Evolutionary conservation across 2,888 invertebrate species (phyloP), one percentile per base, ranked within the genome.

Genomic region (Platerodrilus igneus): DNA sequence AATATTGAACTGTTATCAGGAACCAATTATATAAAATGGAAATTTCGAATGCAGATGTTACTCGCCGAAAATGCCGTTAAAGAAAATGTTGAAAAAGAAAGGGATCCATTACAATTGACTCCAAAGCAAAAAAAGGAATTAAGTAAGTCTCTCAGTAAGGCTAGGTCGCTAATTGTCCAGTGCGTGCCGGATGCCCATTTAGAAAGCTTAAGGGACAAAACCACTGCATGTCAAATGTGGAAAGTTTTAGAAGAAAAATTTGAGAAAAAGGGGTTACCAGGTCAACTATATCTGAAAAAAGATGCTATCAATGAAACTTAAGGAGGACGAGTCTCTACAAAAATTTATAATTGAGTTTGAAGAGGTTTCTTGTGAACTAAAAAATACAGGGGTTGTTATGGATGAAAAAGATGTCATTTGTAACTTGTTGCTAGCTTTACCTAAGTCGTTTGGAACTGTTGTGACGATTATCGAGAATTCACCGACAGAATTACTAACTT

Each of bases 401-500:
- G 6, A 23, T 16, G 40, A 49, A 17, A 18, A 47, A 13, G 41
- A 44, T 19, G 17, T 43, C 11, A 27, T 44, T 6, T 44, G 41
- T 16, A 47, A 43, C 9, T 9, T 48, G 10, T 26, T 47, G 16
- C 13, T 46, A 16, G 31, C 29, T n/a, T 22, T 48, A 10, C 48
- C 43, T 11, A 40, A 38, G 14, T 43, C 47, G 1, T 50, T 34
- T 39, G 45, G 48, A 27, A 50, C 45, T 11, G 37, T 50, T 8
- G 39, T 45, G 3, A 37, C 47, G 6, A 32, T 50, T 1, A 35
- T 50, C n/a, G 47, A 45, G 41, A 48, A 48, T 31, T 29, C 41
- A 27, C 11, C n/a, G n/a, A n/a, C n/a, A n/a, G n/a, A 11, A 11
- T 4, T 10, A 4, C 5, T 26, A 4, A 26, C 7, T 10, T 5